Evolutionary conservation across 2,888 invertebrate genomes (phyloP).

Genomic region (Oscheius sp.): DNA sequence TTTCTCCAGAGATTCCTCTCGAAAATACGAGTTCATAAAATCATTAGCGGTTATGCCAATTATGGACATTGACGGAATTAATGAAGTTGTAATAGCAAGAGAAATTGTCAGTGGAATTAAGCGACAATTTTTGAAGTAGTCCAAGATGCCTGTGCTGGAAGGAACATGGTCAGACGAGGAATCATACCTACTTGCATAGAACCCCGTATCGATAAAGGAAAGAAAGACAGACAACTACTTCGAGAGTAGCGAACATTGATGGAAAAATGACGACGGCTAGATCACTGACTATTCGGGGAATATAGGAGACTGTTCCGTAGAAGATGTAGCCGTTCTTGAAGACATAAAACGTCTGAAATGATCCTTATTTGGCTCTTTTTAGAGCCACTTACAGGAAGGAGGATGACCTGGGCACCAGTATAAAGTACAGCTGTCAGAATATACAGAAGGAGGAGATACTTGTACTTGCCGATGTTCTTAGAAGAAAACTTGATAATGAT

Average conservation of each 20-base stretch:
- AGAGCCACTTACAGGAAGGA: constrained; percentile 5
- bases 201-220: neutral
- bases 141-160: too few species aligned
- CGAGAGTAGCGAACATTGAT: neutral
- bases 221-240: neutral
- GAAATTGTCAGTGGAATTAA: too few species aligned
- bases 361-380: too few species aligned
- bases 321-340: neutral
- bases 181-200: neutral
- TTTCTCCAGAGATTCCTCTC: neutral
- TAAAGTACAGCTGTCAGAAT: neutral
- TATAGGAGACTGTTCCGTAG: neutral
- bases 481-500: constrained; percentile 2
- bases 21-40: neutral
- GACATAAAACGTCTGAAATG: neutral
- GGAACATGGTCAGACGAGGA: neutral
- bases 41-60: neutral
- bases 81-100: too few species aligned
- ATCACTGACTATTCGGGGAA: neutral
- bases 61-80: too few species aligned
- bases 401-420: neutral
- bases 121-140: too few species aligned
- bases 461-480: constrained; percentile 9
- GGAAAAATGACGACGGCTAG: neutral
- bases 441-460: constrained; percentile 1